Evolutionary conservation across 2,888 invertebrate genomes (phyloP).

Genomic region (Leucania comma): DNA sequence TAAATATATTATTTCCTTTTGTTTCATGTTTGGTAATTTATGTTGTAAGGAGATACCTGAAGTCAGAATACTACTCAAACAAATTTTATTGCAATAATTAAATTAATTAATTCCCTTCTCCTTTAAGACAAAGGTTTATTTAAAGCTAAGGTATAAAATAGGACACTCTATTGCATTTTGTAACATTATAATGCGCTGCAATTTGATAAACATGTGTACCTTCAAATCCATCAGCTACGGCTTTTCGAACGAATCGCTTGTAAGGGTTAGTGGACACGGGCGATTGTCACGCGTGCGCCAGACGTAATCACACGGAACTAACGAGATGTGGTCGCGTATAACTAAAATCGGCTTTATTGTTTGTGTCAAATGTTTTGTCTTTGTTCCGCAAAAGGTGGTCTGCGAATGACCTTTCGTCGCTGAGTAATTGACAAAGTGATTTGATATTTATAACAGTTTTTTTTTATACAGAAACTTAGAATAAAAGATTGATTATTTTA

Average conservation of each 20-base stretch:
- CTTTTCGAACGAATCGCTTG: constrained; percentile 56
- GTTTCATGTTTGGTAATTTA: constrained; percentile 11
- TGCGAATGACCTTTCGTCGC: no score
- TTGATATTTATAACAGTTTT: neutral
- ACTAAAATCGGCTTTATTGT: constrained; percentile 44
- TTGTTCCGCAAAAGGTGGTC: neutral
- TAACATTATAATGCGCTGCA: constrained; percentile 38
- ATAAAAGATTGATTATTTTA: no score
- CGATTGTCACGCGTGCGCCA: constrained; percentile 60
- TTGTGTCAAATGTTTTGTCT: neutral
- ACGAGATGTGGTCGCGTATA: constrained; percentile 46
- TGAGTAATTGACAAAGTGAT: neutral
- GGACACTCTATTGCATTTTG: constrained; percentile 10
- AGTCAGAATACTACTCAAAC: neutral
- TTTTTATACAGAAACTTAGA: neutral
- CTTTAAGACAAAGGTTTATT: neutral
- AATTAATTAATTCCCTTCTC: constrained; percentile 6
- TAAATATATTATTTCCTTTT: neutral
- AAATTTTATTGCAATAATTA: constrained; percentile 2
- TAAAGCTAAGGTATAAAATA: constrained; percentile 1
- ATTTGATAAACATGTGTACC: constrained; percentile 58
- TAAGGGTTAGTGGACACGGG: constrained; percentile 52
- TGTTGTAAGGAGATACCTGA: constrained; percentile 7
- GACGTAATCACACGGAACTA: constrained; percentile 67
- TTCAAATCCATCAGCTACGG: constrained; percentile 55